These are phyloP conservation scores for Aromia moschata DNA, from an alignment of 2,888 invertebrate genomes.

Conservation along the genomic window DNA sequence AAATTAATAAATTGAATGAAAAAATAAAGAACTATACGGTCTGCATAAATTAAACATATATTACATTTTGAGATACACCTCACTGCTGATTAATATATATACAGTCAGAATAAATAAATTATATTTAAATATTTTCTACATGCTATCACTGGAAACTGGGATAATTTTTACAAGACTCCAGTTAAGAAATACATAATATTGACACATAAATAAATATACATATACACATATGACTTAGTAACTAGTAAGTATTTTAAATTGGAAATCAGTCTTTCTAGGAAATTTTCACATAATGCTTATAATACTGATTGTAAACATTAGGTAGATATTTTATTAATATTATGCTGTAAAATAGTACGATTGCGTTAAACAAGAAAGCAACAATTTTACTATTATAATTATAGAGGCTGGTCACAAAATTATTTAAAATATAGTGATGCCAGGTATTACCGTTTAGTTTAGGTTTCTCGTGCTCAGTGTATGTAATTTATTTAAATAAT, in stretches of 20 bases:
- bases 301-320: constrained; percentile 45
- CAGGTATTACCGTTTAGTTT: too few relatives aligned
- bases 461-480: too few relatives aligned
- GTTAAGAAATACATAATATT: constrained; percentile 27
- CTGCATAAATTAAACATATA: constrained; percentile 48
- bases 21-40: constrained; percentile 39
- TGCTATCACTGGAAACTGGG: constrained; percentile 20
- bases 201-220: constrained; percentile 34
- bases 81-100: constrained; percentile 54
- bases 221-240: constrained; percentile 35
- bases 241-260: constrained; percentile 26
- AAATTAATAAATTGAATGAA: constrained; percentile 44
- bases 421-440: too few relatives aligned
- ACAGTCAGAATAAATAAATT: constrained; percentile 48
- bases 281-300: constrained; percentile 41
- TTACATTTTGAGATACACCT: constrained; percentile 54
- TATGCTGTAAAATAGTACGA: too few relatives aligned
- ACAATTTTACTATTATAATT: too few relatives aligned
- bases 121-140: constrained; percentile 28
- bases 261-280: constrained; percentile 49
- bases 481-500: too few relatives aligned
- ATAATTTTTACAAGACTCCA: constrained; percentile 20
- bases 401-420: too few relatives aligned
- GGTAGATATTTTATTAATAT: constrained; percentile 32
- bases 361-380: too few relatives aligned